Evolutionary conservation across 92 coral and sea anemone genomes (phyloP).

Genomic region (Palythoa grandiflora): DNA sequence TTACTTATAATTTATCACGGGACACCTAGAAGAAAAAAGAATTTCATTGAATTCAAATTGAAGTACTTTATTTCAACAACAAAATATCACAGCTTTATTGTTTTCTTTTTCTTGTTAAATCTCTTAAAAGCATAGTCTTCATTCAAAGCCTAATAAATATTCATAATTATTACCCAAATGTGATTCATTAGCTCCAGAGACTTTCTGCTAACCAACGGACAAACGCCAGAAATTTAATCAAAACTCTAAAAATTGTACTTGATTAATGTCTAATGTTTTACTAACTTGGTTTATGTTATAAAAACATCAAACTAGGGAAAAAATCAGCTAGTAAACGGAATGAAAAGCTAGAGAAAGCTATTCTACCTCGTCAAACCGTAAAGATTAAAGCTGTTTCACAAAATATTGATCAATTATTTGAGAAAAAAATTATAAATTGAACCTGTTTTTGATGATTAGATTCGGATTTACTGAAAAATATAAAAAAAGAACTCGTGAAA

Average conservation of each 20-base stretch:
- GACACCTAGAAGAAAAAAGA: neutral
- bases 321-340: neutral
- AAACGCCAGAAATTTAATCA: neutral
- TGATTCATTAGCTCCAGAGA: constrained; percentile 6
- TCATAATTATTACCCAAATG: constrained; percentile 19
- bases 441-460: neutral
- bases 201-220: neutral
- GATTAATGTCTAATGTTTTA: neutral
- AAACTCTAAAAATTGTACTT: neutral
- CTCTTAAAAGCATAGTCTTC: neutral
- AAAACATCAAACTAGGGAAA: neutral
- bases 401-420: constrained; percentile 5
- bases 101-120: neutral
- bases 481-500: neutral
- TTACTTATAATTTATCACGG: neutral
- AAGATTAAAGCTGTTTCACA: neutral
- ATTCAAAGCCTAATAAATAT: constrained; percentile 31
- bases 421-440: neutral
- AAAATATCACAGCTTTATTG: neutral
- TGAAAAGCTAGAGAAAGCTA: neutral
- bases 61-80: neutral
- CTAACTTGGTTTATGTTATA: neutral
- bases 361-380: neutral
- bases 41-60: neutral
- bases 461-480: neutral